phyloP scores from a whole-genome alignment of 2,113 vertebrate genomes.

The Charina bottae region DNA sequence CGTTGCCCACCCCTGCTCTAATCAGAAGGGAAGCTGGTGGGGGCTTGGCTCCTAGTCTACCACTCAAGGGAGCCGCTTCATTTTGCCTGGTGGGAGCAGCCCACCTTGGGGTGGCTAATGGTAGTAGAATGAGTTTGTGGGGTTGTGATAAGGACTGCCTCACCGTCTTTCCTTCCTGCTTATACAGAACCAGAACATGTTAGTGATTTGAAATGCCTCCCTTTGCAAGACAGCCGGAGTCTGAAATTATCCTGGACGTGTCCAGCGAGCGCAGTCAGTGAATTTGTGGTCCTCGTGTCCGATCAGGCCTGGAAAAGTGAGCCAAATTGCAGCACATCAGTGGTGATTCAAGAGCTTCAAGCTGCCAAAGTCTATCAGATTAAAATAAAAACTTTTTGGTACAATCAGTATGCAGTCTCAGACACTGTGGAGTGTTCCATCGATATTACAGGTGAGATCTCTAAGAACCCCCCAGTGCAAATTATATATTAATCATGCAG shows the following conservation, averaged over 20 bases:
- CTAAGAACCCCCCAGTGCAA: background rate
- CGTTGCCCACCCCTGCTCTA: no score
- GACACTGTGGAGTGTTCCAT: background rate
- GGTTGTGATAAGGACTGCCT: background rate
- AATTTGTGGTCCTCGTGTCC: background rate
- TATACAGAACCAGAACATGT: constrained; percentile 24
- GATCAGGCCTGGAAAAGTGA: background rate
- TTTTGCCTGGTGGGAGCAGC: background rate
- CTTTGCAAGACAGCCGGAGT: background rate
- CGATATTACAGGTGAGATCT: constrained; percentile 11
- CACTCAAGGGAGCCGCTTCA: background rate
- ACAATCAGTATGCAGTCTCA: background rate
- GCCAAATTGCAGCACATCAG: background rate
- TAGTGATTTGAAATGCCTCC: background rate
- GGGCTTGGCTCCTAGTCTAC: background rate
- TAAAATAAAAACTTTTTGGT: constrained; percentile 15
- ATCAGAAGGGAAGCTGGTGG: background rate
- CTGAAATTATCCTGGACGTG: background rate
- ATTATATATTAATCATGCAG: background rate
- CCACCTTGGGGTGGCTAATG: background rate
- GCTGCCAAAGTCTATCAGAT: constrained; percentile 12
- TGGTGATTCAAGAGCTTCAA: background rate
- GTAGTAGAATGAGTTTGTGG: background rate
- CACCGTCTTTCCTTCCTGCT: background rate
- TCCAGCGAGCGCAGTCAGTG: background rate